phyloP scores from a whole-genome alignment of 2,888 invertebrate species.

The Exocentrus adspersus region DNA sequence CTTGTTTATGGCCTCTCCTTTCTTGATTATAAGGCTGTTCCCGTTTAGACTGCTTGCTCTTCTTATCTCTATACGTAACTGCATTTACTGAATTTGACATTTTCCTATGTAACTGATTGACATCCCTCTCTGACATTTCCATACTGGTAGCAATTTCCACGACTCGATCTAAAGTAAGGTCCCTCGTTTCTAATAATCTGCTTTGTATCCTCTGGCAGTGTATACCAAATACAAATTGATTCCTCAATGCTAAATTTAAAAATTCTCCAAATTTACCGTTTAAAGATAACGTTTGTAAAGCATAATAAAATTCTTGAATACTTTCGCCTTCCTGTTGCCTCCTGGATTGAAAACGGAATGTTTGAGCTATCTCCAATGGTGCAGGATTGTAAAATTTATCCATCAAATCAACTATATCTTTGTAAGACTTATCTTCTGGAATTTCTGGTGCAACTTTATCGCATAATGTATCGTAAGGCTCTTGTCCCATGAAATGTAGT shows the following conservation, averaged over 20 bases:
- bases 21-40: too few relatives aligned
- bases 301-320: constrained; percentile 40
- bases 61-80: too few relatives aligned
- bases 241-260: too few relatives aligned
- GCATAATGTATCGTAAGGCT: constrained; percentile 29
- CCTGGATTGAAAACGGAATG: constrained; percentile 43
- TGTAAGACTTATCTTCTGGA: constrained; percentile 1
- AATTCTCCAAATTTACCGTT: constrained; percentile 48
- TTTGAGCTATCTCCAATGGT: constrained; percentile 46
- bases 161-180: constrained; percentile 43
- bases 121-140: constrained; percentile 35
- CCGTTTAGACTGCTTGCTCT: too few relatives aligned
- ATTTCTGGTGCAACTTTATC: constrained; percentile 34
- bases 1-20: neutral
- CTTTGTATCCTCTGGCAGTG: too few relatives aligned
- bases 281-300: constrained; percentile 39
- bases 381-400: constrained; percentile 30
- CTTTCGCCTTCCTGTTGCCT: constrained; percentile 45
- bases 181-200: too few relatives aligned
- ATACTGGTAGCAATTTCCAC: constrained; percentile 45
- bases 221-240: too few relatives aligned
- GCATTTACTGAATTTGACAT: constrained; percentile 23
- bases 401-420: constrained; percentile 13
- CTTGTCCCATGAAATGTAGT: constrained; percentile 32
- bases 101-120: constrained; percentile 18